Conservation (phyloP, 2,113 vertebrate species). For the Oncorhynchus nerka region DNA sequence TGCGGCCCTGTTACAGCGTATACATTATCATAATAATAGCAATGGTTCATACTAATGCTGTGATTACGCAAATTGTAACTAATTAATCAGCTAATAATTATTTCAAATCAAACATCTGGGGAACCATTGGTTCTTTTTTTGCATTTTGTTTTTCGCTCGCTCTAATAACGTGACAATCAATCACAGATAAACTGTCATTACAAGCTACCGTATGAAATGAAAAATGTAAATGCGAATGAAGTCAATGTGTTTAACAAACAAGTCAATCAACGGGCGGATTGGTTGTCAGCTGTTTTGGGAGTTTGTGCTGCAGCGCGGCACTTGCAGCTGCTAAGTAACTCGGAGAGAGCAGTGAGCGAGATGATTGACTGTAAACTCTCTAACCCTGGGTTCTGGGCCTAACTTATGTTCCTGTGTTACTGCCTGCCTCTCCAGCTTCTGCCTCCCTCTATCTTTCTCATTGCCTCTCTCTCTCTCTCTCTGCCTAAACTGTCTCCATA, state of each 20-base stretch:
- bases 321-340: not conserved
- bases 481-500: constrained; percentile 62
- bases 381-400: constrained; percentile 24
- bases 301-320: not conserved
- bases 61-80: constrained; percentile 5
- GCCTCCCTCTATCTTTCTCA: not conserved
- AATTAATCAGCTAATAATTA: constrained; percentile 8
- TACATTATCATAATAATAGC: not conserved
- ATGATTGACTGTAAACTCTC: constrained; percentile 42
- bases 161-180: constrained; percentile 1
- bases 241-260: constrained; percentile 1
- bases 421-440: constrained; percentile 28
- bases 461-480: constrained; percentile 29
- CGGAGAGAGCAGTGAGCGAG: constrained; percentile 35
- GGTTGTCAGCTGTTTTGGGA: too few species aligned
- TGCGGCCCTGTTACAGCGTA: not conserved
- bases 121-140: not conserved
- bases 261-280: not conserved
- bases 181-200: constrained; percentile 8
- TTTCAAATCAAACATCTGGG: constrained; percentile 8
- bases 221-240: constrained; percentile 2
- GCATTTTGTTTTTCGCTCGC: not conserved
- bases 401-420: constrained; percentile 32
- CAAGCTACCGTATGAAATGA: not conserved
- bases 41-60: constrained; percentile 5